Percentiles rank a stretch among this genome's conserved stretches.
These are phyloP conservation scores for Carapus acus DNA, from an alignment of 2,797 vertebrate genomes.

Conservation along the genomic window DNA sequence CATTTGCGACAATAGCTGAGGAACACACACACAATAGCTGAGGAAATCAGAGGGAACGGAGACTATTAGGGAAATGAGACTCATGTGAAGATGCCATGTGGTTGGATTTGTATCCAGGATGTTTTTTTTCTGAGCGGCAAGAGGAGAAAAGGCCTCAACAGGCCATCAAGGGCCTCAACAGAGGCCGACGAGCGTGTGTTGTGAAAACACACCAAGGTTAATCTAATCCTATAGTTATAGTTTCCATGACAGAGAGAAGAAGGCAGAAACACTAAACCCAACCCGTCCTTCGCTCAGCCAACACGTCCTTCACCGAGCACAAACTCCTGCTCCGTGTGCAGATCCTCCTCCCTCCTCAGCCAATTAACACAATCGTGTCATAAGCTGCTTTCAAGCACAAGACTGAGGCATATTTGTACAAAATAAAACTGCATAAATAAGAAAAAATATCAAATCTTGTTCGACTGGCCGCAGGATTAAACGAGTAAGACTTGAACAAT, in stretches of 20 bases:
- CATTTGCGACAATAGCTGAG: too few relatives aligned
- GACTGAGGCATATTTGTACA: too few relatives aligned
- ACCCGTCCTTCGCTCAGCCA: too few relatives aligned
- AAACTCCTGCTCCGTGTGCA: not conserved
- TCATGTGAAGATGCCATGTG: not conserved
- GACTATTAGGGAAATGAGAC: not conserved
- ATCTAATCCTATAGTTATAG: slow-evolving; percentile 56
- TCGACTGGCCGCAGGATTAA: too few relatives aligned
- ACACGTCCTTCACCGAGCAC: not conserved
- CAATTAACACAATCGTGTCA: not conserved
- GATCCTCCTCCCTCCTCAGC: slow-evolving; percentile 1
- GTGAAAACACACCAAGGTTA: slow-evolving; percentile 64
- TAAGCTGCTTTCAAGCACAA: too few relatives aligned
- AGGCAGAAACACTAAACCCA: slow-evolving; percentile 36
- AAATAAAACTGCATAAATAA: too few relatives aligned
- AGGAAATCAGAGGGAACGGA: too few relatives aligned
- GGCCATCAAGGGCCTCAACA: slow-evolving; percentile 6
- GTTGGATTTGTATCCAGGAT: slow-evolving; percentile 46
- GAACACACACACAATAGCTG: too few relatives aligned
- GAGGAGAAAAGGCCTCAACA: slow-evolving; percentile 24
- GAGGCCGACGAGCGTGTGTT: slow-evolving; percentile 51
- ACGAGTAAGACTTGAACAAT: too few relatives aligned
- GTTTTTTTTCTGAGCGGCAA: slow-evolving; percentile 30
- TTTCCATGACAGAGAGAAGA: slow-evolving; percentile 49
- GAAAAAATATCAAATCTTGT: too few relatives aligned